Conservation (phyloP, 2,888 invertebrate genomes). For the Drosophila seclusa region DNA sequence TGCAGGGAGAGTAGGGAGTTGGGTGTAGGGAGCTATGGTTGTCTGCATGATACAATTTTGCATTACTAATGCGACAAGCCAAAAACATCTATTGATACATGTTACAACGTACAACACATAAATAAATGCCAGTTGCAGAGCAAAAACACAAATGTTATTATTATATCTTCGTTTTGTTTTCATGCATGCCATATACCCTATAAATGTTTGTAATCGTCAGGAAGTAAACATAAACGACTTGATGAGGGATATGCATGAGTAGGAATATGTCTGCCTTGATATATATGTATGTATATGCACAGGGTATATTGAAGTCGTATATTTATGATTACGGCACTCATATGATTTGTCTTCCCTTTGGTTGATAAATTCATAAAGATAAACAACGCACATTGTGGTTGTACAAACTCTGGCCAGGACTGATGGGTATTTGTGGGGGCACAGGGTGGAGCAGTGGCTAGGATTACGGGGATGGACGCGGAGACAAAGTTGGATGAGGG, state of each 20-base stretch:
- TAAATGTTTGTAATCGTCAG: background rate
- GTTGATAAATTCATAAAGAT: conserved; percentile 66
- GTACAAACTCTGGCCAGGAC: conserved; percentile 39
- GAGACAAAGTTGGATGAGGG: background rate
- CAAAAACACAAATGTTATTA: conserved; percentile 58
- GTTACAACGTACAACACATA: conserved; percentile 66
- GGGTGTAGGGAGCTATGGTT: background rate
- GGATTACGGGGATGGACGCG: background rate
- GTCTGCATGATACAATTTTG: conserved; percentile 65
- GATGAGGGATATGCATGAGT: background rate
- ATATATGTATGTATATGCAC: too few relatives aligned
- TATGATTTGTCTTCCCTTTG: conserved; percentile 26
- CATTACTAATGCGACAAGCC: conserved; percentile 75
- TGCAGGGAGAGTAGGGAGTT: background rate
- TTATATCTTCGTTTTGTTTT: conserved; percentile 22
- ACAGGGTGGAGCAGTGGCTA: background rate
- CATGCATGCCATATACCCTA: conserved; percentile 8
- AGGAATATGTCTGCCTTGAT: background rate
- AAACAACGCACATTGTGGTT: conserved; percentile 71
- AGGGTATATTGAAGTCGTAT: conserved; percentile 18
- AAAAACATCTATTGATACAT: conserved; percentile 63
- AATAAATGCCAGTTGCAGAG: conserved; percentile 64
- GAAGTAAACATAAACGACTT: background rate
- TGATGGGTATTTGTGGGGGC: background rate
- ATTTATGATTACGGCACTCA: too few relatives aligned